These are phyloP conservation scores for Busseola fusca DNA, from an alignment of 2,888 invertebrate species.

Conservation along the genomic window DNA sequence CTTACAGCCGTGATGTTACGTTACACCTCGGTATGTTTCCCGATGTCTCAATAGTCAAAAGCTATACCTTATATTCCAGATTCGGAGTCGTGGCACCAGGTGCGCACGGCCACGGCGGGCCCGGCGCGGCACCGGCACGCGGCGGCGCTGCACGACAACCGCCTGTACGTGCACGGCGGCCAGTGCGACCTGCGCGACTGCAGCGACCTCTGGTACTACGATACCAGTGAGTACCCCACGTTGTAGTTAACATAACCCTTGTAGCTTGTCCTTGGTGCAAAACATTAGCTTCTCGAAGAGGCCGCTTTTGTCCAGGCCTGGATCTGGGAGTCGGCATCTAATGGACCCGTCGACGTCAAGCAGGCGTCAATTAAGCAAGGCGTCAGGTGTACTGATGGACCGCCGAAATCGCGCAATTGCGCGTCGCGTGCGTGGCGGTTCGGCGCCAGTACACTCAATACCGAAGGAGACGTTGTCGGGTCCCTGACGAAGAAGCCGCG, in stretches of 20 bases:
- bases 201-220: slow-evolving; percentile 94
- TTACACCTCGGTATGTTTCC: not conserved
- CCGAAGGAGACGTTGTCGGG: no score
- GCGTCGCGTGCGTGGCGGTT: no score
- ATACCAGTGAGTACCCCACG: slow-evolving; percentile 89
- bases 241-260: not conserved
- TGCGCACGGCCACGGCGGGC: slow-evolving; percentile 79
- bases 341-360: no score
- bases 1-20: not conserved
- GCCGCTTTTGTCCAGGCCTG: no score
- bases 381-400: no score
- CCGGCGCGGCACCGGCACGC: slow-evolving; percentile 95
- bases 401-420: no score
- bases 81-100: slow-evolving; percentile 94
- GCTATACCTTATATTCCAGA: slow-evolving; percentile 82
- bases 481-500: no score
- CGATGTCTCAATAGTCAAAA: not conserved
- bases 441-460: no score
- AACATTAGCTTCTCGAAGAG: no score
- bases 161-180: slow-evolving; percentile 96
- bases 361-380: no score
- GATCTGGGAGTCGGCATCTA: no score
- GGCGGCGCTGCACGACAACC: slow-evolving; percentile 92
- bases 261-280: no score
- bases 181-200: slow-evolving; percentile 95